Evolutionary conservation across 2,888 invertebrate genomes (phyloP), one percentile per base, ranked within the genome.

Genomic region (Thysanoteuthis rhombus): DNA sequence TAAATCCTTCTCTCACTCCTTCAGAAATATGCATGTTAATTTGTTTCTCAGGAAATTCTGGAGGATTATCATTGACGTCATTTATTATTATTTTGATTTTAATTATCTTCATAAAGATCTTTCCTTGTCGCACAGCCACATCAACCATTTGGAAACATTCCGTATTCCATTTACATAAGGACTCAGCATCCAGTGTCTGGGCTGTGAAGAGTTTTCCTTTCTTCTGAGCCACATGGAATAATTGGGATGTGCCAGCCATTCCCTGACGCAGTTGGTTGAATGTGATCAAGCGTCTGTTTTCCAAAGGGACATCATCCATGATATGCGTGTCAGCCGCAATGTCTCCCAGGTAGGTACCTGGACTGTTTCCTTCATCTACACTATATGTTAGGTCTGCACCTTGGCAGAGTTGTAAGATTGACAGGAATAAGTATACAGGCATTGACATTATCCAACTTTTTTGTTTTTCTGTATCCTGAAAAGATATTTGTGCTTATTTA

Each of bases 81-180:
- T 45, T 40, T 92, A 92, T 45, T 10, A 45, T 40, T n/a, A 92
- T n/a, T 42, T 92, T 92, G 8, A 92, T 45, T 45, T 92, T 92
- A 19, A 92, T n/a, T n/a, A 92, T 92, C n/a, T 92, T 45, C 92
- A 92, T 92, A 36, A 42, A 92, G 8, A 36, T 45, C 40, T 92
- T 40, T 45, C 92, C 92, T 28, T 40, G 39, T 36, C 45, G 40
- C 1, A 92, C 45, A 40, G 92, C 92, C 5, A 92, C 45, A 45
- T 92, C 45, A n/a, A 92, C 32, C 40, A 40, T 92, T 92, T 45
- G 45, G 92, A 42, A 92, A 42, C 92, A 92, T 42, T 92, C 92
- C n/a, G 32, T 92, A 32, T 92, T 45, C 42, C n/a, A 36, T 42
- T 92, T n/a, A n/a, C 92, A 92, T 32, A 92, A n/a, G 28, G 40